Conservation (phyloP, 2,797 vertebrate species). For the Strix occidentalis region DNA sequence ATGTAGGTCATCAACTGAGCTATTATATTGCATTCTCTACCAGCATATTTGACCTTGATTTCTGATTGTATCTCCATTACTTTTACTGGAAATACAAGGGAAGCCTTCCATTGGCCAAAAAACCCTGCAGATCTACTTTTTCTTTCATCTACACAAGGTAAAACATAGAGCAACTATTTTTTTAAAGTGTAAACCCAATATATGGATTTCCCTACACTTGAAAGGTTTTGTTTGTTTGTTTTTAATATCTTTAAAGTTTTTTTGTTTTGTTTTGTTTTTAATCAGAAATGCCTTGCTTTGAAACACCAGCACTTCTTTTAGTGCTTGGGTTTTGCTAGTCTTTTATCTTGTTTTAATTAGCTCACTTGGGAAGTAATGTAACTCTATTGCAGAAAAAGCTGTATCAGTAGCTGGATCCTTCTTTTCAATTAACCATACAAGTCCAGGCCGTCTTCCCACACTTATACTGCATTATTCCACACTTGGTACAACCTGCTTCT, state of each 20-base stretch:
- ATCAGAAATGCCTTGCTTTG: slow-evolving; percentile 22
- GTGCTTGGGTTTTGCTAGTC: neutral
- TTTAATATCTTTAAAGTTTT: neutral
- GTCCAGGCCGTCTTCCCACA: neutral
- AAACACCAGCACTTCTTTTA: slow-evolving; percentile 11
- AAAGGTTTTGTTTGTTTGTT: slow-evolving; percentile 11
- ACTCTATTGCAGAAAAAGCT: slow-evolving; percentile 3
- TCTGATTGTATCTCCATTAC: neutral
- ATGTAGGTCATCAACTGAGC: neutral
- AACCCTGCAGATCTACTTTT: neutral
- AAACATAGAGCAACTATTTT: neutral
- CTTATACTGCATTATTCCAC: neutral
- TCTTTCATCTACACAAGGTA: neutral
- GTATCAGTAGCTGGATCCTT: neutral
- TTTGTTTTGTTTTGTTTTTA: slow-evolving; percentile 12
- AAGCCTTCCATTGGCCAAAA: neutral
- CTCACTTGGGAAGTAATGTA: slow-evolving; percentile 58
- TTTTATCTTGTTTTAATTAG: slow-evolving; percentile 65
- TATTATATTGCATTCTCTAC: neutral
- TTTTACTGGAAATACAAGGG: neutral
- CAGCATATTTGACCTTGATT: neutral
- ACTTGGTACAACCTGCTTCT: neutral
- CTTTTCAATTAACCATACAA: slow-evolving; percentile 29
- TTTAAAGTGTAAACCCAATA: neutral
- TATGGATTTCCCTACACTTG: neutral